Conservation (phyloP, 2,797 vertebrate species). For the Arremon aurantiirostris region DNA sequence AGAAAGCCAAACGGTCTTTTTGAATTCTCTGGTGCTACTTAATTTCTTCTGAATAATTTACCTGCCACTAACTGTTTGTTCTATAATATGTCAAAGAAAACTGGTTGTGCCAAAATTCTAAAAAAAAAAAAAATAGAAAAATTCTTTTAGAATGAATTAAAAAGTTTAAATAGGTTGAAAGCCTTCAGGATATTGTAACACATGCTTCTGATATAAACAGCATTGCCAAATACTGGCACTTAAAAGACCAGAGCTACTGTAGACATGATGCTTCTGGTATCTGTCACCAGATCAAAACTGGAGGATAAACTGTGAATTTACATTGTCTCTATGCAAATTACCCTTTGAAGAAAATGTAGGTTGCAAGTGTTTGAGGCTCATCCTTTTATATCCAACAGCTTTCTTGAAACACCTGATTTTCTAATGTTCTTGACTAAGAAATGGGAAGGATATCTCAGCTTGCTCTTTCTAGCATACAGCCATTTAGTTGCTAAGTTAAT, state of each 20-base stretch:
- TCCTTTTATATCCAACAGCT: neutral
- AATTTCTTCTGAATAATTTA: slow-evolving; percentile 76
- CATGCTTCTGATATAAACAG: neutral
- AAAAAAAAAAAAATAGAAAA: neutral
- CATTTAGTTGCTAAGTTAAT: neutral
- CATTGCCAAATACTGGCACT: neutral
- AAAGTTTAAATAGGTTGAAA: slow-evolving; percentile 48
- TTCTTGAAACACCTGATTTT: neutral
- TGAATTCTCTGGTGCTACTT: slow-evolving; percentile 60
- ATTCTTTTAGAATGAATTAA: slow-evolving; percentile 9
- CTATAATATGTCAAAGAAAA: slow-evolving; percentile 69
- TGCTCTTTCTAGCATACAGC: neutral
- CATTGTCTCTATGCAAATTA: neutral
- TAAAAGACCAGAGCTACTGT: neutral
- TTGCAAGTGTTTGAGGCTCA: neutral
- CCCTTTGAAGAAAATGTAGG: neutral
- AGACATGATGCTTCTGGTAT: neutral
- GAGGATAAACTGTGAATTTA: neutral
- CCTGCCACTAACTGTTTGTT: slow-evolving; percentile 65
- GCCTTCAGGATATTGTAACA: slow-evolving; percentile 28
- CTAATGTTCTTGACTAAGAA: neutral
- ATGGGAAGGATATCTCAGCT: neutral
- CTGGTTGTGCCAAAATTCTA: slow-evolving; percentile 18
- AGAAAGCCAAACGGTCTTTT: slow-evolving; percentile 62
- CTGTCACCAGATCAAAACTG: neutral